Percentiles rank a stretch among this genome's conserved stretches.
Evolutionary conservation across 2,888 invertebrate species (phyloP).

Genomic region (Plagiodera versicolora): DNA sequence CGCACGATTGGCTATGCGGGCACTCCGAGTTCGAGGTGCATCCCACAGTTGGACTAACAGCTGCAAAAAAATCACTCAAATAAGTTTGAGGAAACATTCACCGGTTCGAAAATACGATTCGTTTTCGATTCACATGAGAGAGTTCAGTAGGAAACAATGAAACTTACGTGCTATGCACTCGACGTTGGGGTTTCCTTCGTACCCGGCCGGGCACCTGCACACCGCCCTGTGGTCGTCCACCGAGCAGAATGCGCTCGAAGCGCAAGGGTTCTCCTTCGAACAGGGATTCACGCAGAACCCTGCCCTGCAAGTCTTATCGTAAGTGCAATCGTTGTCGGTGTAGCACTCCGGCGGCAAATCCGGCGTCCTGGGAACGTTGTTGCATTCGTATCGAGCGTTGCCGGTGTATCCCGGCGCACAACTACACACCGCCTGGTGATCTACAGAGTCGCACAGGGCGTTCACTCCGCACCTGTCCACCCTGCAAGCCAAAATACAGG

Average conservation of each 20-base stretch:
- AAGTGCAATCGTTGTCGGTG: slow-evolving; percentile 74
- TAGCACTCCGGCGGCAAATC: slow-evolving; percentile 68
- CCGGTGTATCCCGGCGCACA: slow-evolving; percentile 79
- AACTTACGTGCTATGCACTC: slow-evolving; percentile 81
- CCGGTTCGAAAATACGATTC: no score
- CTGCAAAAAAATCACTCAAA: slow-evolving; percentile 50
- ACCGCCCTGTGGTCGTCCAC: slow-evolving; percentile 73
- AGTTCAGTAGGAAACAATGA: not conserved
- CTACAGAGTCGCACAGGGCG: slow-evolving; percentile 75
- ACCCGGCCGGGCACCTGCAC: slow-evolving; percentile 80
- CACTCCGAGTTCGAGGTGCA: slow-evolving; percentile 82
- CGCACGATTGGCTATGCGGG: slow-evolving; percentile 78
- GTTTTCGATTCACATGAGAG: no score
- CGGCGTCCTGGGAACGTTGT: slow-evolving; percentile 46
- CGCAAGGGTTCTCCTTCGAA: slow-evolving; percentile 68
- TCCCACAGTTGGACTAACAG: slow-evolving; percentile 66
- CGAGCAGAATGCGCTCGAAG: slow-evolving; percentile 79
- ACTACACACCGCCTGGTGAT: slow-evolving; percentile 76
- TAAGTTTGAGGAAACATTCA: no score
- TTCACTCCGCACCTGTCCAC: slow-evolving; percentile 80
- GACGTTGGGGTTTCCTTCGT: slow-evolving; percentile 70
- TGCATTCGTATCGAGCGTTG: slow-evolving; percentile 78
- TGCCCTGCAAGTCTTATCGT: slow-evolving; percentile 74
- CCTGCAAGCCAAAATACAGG: slow-evolving; percentile 78
- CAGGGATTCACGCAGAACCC: slow-evolving; percentile 81